A percentile compares a stretch with the other conserved stretches of the same genome.
Conservation (phyloP, 2,888 invertebrate genomes). For the Habroteleia sp. region DNA sequence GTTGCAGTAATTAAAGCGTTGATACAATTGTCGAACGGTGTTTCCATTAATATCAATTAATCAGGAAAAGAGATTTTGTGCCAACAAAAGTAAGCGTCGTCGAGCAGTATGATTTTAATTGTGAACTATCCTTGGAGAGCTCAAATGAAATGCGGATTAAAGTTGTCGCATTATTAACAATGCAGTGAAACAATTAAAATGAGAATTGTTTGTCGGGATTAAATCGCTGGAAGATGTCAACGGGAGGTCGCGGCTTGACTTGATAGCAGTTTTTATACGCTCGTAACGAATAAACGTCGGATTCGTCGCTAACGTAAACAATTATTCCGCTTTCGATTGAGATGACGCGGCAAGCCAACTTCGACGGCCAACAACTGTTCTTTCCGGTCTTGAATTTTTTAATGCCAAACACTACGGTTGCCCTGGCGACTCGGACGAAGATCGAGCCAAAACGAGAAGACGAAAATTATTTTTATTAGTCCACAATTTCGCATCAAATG, state of each 20-base stretch:
- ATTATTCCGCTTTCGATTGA: slow-evolving; percentile 48
- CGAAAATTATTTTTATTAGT: slow-evolving; percentile 43
- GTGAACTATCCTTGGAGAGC: no score
- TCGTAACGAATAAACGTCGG: slow-evolving; percentile 17
- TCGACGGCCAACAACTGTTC: slow-evolving; percentile 19
- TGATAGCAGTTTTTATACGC: slow-evolving; percentile 11
- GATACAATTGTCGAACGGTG: slow-evolving; percentile 6
- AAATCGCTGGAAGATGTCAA: neutral
- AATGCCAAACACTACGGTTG: slow-evolving; percentile 56
- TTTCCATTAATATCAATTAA: slow-evolving; percentile 27
- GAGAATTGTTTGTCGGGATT: slow-evolving; percentile 1
- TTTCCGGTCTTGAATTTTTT: slow-evolving; percentile 61
- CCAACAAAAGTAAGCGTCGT: slow-evolving; percentile 1
- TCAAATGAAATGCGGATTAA: neutral
- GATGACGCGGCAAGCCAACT: slow-evolving; percentile 27
- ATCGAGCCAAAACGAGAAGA: slow-evolving; percentile 14
- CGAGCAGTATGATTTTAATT: no score
- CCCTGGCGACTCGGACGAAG: slow-evolving; percentile 15
- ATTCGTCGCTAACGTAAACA: slow-evolving; percentile 54
- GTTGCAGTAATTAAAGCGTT: slow-evolving; percentile 9
- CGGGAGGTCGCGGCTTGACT: neutral
- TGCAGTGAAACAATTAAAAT: slow-evolving; percentile 19
- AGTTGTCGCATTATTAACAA: slow-evolving; percentile 18
- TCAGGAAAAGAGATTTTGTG: slow-evolving; percentile 15
- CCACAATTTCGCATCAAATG: slow-evolving; percentile 23